Percentiles rank a stretch among this genome's conserved stretches.
Evolutionary conservation across 53 echinoderm and acorn worm genomes (phyloP).

Genomic region (Zoroaster sp.): DNA sequence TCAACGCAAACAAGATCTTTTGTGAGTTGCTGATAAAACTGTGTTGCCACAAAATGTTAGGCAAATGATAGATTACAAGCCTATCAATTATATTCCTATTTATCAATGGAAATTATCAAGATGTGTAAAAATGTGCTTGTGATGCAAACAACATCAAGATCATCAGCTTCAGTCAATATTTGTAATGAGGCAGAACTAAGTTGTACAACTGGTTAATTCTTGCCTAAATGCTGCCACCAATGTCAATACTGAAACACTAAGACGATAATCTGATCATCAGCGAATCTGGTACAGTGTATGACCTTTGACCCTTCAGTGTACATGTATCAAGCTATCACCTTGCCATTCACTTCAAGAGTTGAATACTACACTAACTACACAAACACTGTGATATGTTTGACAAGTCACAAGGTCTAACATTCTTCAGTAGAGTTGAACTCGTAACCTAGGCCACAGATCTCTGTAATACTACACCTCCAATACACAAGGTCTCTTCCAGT

Average conservation of each 20-base stretch:
- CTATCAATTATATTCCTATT: not conserved
- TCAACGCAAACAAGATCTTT: not conserved
- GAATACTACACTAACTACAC: not conserved
- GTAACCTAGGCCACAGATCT: not conserved
- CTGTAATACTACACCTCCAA: not conserved
- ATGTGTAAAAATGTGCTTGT: not conserved
- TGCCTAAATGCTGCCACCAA: not conserved
- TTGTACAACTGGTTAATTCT: not conserved
- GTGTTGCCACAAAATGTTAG: not conserved
- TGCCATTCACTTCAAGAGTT: conserved; percentile 3
- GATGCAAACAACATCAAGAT: not conserved
- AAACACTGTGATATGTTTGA: not conserved
- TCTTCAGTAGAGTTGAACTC: not conserved
- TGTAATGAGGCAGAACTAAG: not conserved
- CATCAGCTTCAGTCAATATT: not conserved
- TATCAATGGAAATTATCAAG: not conserved
- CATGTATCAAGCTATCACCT: not conserved
- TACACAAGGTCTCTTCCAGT: not conserved
- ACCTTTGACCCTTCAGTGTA: not conserved
- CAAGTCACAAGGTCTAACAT: not conserved
- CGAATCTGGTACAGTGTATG: not conserved
- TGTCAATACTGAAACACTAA: not conserved
- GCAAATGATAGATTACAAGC: not conserved
- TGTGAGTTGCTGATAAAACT: not conserved
- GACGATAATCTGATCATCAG: not conserved